Evolutionary conservation across 1,140 invertebrate genomes (phyloP).

Genomic region (Listronotus oregonensis): DNA sequence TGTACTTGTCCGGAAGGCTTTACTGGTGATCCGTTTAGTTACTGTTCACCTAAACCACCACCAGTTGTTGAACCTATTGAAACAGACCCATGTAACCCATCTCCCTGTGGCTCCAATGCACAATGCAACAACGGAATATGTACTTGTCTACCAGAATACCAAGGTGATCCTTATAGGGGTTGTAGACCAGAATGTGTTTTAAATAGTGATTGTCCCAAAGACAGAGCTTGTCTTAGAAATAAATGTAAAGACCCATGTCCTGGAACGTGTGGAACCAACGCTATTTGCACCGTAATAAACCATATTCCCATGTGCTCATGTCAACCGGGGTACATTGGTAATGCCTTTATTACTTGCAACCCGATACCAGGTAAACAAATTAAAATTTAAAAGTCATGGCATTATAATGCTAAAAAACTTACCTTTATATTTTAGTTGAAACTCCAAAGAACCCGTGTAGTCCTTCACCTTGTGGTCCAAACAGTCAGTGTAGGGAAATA

Average conservation of each 20-base stretch:
- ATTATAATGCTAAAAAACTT: too few relatives aligned
- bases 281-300: slow-evolving; percentile 68
- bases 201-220: slow-evolving; percentile 70
- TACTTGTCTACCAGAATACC: slow-evolving; percentile 59
- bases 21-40: slow-evolving; percentile 72
- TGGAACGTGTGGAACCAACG: slow-evolving; percentile 69
- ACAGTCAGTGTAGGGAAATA: slow-evolving; percentile 66
- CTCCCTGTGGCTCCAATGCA: slow-evolving; percentile 58
- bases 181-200: slow-evolving; percentile 70
- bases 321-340: slow-evolving; percentile 64
- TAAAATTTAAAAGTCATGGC: too few relatives aligned
- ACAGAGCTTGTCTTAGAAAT: slow-evolving; percentile 65
- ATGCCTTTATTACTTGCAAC: slow-evolving; percentile 68
- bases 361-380: slow-evolving; percentile 59
- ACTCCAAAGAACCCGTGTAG: slow-evolving; percentile 62
- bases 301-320: slow-evolving; percentile 74
- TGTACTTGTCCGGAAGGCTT: slow-evolving; percentile 70
- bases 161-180: slow-evolving; percentile 60
- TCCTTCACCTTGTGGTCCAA: slow-evolving; percentile 70
- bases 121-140: slow-evolving; percentile 58
- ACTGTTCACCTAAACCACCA: slow-evolving; percentile 59
- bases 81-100: slow-evolving; percentile 57
- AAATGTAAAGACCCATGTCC: slow-evolving; percentile 72
- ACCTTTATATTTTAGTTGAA: slow-evolving; percentile 34
- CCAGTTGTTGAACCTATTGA: slow-evolving; percentile 37